Percentiles rank a stretch among this genome's conserved stretches.
Conservation (phyloP, 2,113 vertebrate species). For the Seriola quinqueradiata region DNA sequence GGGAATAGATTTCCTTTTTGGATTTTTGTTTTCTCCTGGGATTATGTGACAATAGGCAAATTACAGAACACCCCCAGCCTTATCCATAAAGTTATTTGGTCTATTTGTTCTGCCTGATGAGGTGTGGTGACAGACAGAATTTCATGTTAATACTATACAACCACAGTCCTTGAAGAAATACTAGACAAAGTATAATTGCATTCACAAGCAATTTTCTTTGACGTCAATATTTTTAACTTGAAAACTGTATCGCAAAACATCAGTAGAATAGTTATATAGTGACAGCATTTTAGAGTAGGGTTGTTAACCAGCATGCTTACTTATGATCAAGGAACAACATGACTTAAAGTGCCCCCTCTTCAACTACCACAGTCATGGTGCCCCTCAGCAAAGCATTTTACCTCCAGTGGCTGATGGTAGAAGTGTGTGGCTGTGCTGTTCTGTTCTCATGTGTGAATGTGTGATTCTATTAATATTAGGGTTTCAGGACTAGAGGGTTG, state of each 20-base stretch:
- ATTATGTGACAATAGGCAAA: too few relatives aligned
- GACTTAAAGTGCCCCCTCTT: background rate
- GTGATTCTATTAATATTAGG: background rate
- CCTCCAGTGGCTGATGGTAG: background rate
- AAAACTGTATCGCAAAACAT: background rate
- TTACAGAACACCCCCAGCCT: too few relatives aligned
- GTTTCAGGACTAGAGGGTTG: background rate
- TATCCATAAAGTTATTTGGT: too few relatives aligned
- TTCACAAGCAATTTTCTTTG: background rate
- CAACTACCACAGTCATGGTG: slow-evolving; percentile 2
- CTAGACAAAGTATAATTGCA: background rate
- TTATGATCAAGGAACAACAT: background rate
- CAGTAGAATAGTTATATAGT: background rate
- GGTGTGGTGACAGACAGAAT: background rate
- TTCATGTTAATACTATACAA: too few relatives aligned
- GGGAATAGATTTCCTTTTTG: too few relatives aligned
- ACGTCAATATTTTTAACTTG: background rate
- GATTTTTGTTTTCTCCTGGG: too few relatives aligned
- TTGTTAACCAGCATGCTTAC: background rate
- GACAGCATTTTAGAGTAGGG: background rate
- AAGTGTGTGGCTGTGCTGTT: background rate
- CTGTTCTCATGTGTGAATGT: background rate
- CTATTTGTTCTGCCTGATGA: too few relatives aligned
- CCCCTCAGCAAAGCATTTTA: background rate
- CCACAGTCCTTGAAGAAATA: background rate